Base-by-base conservation (phyloP, 2,888 invertebrate species). In the Temnothorax rugatulus region DNA sequence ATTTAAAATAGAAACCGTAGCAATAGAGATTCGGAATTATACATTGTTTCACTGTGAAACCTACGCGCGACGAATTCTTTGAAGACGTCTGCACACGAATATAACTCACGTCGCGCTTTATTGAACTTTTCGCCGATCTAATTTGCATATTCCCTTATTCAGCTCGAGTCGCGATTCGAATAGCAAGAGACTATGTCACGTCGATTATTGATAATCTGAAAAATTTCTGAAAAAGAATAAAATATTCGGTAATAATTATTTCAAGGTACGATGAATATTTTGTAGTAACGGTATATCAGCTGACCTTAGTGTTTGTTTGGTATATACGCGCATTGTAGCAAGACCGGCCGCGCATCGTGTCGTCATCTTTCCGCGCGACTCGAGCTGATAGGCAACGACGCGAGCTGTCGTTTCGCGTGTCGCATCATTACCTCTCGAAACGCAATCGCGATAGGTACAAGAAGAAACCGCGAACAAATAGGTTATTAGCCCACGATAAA, bases 401-500 rank as follows among this genome's bases (percentile, higher is more conserved):
- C 38, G 57, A 15, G 15, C 29, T 5, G 57, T 13, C 13, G 57
- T 13, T 29, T 29, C 29, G 15, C 59, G 18, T 34, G 34, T 61
- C 41, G 64, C 41, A 2, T 41, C 41, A 15, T 64, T 64, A 64
- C 13, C 41, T 15, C 41, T 64, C 41, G 64, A 41, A 13, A 63
- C 11, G 63, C 11, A 38, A 63, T 63, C 11, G 21, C n/a, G 63
- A 63, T 38, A 63, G 5, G n/a, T 38, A 38, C n/a, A 38, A n/a
- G 34, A 15, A 61, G 34, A 61, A n/a, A 38, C n/a, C n/a, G 21
- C 21, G 21, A 21, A 41, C 21, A 41, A 64, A 64, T 41, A 15
- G 21, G 41, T 64, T 64, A 64, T 64, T 15, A 13, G 8, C 41
- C 15, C 41, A 64, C 41, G 64, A 64, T 64, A 64, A 64, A 41